Conservation (phyloP, 2,113 vertebrate species). For the Takifugu bimaculatus region DNA sequence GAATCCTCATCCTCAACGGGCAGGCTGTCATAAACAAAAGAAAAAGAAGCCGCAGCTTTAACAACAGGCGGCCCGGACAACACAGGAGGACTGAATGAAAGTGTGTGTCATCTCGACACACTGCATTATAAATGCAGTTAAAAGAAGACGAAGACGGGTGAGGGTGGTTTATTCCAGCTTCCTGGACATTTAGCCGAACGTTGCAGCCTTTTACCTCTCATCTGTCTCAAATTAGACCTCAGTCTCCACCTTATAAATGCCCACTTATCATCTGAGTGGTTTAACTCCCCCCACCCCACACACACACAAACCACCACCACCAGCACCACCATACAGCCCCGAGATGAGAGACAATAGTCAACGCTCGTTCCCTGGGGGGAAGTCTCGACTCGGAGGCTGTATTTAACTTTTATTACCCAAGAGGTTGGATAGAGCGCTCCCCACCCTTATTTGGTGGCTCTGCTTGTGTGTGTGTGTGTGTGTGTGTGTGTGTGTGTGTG, state of each 20-base stretch:
- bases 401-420: slow-evolving; percentile 66
- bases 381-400: slow-evolving; percentile 43
- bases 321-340: slow-evolving; percentile 22
- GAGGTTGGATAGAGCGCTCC: slow-evolving; percentile 51
- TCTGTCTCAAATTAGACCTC: slow-evolving; percentile 57
- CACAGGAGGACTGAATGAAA: neutral
- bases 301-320: neutral
- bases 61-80: neutral
- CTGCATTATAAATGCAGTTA: too few relatives aligned
- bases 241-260: slow-evolving; percentile 52
- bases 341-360: slow-evolving; percentile 53
- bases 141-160: too few relatives aligned
- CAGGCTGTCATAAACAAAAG: slow-evolving; percentile 31
- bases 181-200: too few relatives aligned
- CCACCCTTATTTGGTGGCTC: slow-evolving; percentile 40
- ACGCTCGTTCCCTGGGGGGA: slow-evolving; percentile 48
- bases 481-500: slow-evolving; percentile 26
- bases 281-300: slow-evolving; percentile 27
- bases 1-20: slow-evolving; percentile 23
- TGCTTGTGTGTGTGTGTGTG: slow-evolving; percentile 21
- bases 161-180: too few relatives aligned
- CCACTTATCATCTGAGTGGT: slow-evolving; percentile 55
- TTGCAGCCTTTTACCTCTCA: slow-evolving; percentile 23
- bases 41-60: slow-evolving; percentile 12
- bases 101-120: too few relatives aligned